Base-by-base conservation (phyloP, 2,888 invertebrate genomes). In the Rhagium mordax region DNA sequence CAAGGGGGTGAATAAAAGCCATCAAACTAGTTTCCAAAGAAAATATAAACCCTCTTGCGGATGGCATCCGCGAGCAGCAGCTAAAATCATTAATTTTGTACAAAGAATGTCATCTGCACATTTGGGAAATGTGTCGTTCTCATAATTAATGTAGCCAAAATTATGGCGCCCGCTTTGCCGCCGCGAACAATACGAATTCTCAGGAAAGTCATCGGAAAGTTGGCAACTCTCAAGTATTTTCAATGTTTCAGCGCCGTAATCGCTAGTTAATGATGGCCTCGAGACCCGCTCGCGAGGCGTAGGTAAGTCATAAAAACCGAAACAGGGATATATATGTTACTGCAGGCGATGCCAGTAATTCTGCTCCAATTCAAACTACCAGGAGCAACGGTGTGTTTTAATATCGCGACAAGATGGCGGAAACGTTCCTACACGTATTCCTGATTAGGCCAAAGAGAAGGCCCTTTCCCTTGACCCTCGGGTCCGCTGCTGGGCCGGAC, bases 31-130 rank as follows among this genome's bases (percentile, higher is more conserved):
- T 75, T 76, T 69, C 61, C 33, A 71, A 75, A 74, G 78, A 78
- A 77, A 72, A 65, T 65, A 70, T 57, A 67, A 71, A 72, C 69
- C 65, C 66, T 55, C 59, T 24, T 21, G 48, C 15, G 59, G 20
- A 20, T 41, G 71, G 53, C 65, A 55, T 59, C 51, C 18, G 60
- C 53, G 51, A 59, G 20, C 15, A 53, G 65, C 77, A 70, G 78
- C 72, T 78, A 75, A 79, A 85, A 84, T 84, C 85, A 85, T 85
- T 85, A 85, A 85, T 85, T 85, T 83, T 80, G 80, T 79, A 83
- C 84, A 84, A 85, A 85, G 84, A 85, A 85, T 84, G 85, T 84
- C 85, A 85, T 82, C 82, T 79, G 83, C 85, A 85, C 84, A 84
- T 85, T 84, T 81, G 83, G 78, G 80, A 82, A 83, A 81, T 83